A percentile compares a stretch with the other conserved stretches of the same genome.
phyloP scores from a whole-genome alignment of 2,888 invertebrate genomes.

The Acrobasis suavella region DNA sequence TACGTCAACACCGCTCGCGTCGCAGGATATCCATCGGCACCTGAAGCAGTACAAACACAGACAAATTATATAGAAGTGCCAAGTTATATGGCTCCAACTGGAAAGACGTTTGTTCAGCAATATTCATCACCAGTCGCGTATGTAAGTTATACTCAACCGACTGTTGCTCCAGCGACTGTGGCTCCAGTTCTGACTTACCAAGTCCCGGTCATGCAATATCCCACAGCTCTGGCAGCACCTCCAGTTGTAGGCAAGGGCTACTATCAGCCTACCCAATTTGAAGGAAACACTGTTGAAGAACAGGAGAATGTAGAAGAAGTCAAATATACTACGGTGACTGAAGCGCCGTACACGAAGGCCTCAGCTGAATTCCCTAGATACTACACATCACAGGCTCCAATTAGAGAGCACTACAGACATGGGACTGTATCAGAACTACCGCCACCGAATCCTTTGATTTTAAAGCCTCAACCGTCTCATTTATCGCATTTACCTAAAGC shows the following conservation, averaged over 20 bases:
- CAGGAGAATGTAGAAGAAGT: conserved; percentile 52
- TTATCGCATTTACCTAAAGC: conserved; percentile 68
- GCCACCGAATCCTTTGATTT: conserved; percentile 60
- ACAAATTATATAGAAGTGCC: conserved; percentile 64
- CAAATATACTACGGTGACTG: conserved; percentile 54
- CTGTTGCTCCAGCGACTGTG: conserved; percentile 47
- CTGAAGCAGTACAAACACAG: conserved; percentile 57
- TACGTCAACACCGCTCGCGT: conserved; percentile 47
- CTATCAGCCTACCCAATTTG: conserved; percentile 53
- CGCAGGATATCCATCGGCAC: conserved; percentile 46
- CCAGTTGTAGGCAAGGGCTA: conserved; percentile 53
- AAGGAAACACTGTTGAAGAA: conserved; percentile 58
- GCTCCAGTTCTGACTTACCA: conserved; percentile 61
- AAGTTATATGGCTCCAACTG: conserved; percentile 52
- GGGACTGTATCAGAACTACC: conserved; percentile 57
- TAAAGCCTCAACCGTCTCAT: conserved; percentile 60
- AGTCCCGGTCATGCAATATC: conserved; percentile 59
- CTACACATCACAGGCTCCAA: conserved; percentile 59
- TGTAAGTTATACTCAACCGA: conserved; percentile 59
- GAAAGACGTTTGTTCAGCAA: conserved; percentile 57
- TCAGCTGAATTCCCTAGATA: conserved; percentile 55
- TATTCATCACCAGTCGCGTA: conserved; percentile 54
- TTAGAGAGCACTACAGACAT: conserved; percentile 57
- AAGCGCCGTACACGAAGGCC: conserved; percentile 48
- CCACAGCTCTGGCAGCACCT: conserved; percentile 50